Conservation (phyloP, 2,888 invertebrate genomes). For the Agriotes lineatus region DNA sequence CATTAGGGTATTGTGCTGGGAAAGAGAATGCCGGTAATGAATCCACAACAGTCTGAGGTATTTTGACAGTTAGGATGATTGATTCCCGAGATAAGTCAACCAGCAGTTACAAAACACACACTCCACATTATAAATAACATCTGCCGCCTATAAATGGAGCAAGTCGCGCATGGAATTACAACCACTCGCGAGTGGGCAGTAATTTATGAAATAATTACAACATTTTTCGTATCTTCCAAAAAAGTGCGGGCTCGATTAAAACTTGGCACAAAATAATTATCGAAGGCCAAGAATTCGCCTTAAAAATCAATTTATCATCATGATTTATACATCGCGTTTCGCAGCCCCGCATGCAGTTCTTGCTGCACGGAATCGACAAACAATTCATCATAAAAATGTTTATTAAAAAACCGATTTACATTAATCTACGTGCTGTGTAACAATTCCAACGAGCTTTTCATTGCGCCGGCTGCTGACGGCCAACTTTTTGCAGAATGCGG, state of each 20-base stretch:
- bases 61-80: constrained; percentile 44
- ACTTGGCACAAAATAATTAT: constrained; percentile 9
- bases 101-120: constrained; percentile 37
- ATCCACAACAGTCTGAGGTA: constrained; percentile 22
- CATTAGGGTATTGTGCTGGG: constrained; percentile 11
- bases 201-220: neutral
- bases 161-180: too few relatives aligned
- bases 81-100: constrained; percentile 39
- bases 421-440: constrained; percentile 30
- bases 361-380: constrained; percentile 32
- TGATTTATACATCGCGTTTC: constrained; percentile 35
- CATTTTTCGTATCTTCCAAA: neutral
- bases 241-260: neutral
- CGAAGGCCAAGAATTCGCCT: constrained; percentile 21
- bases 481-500: neutral
- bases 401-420: constrained; percentile 32
- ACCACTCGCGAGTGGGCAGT: too few relatives aligned
- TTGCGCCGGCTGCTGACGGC: neutral
- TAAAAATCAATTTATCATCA: constrained; percentile 40
- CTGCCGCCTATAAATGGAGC: constrained; percentile 31
- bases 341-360: constrained; percentile 22
- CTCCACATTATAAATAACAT: constrained; percentile 28
- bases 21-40: constrained; percentile 35
- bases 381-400: constrained; percentile 35
- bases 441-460: constrained; percentile 5